Base-by-base conservation (phyloP, 2,113 vertebrate species). In the Oncorhynchus kisutch region DNA sequence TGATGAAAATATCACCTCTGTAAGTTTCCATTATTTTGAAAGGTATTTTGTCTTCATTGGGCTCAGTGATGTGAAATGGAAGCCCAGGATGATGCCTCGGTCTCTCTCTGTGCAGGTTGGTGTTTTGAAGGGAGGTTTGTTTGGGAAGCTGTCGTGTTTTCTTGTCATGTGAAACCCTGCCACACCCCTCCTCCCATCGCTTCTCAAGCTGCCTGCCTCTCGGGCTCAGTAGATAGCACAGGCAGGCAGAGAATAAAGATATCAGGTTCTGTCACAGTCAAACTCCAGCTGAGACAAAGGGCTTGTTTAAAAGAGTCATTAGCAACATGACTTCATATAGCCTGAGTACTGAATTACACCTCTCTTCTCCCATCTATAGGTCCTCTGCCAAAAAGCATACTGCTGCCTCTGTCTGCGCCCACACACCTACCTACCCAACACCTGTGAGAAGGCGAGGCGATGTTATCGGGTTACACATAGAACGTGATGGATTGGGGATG, bases 61-160 rank as follows among this genome's bases (percentile, higher is more conserved):
- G 51, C 51, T 54, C 51, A 18, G 14, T 18, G 4, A 18, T 54
- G 51, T 54, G 16, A 54, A 54, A 54, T 14, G 3, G 51, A 7
- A 16, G 16, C 51, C 4, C 51, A 54, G 51, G 14, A 18, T 18
- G 39, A 45, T 9, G 9, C 2, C 14, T 4, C 4, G 1, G 51
- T 18, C 13, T 14, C 16, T 14, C 51, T 54, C 16, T 16, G 16
- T 25, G 24, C 60, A 22, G 22, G 22, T 12, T 64, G 20, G 11
- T 64, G 24, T 64, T 62, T 62, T 62, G 59, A 62, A 62, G n/a
- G n/a, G 60, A 76, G 27, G 45, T 45, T 27, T 27, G 45, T 25
- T 65, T 68, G 31, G 70, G 80, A 69, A 27, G 78, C 70, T 18
- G 0, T 24, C n/a, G 13, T 71, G 59, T 78, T 78, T 73, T 65